Conservation (phyloP, 2,113 vertebrate genomes). For the Datnioides undecimradiatus region DNA sequence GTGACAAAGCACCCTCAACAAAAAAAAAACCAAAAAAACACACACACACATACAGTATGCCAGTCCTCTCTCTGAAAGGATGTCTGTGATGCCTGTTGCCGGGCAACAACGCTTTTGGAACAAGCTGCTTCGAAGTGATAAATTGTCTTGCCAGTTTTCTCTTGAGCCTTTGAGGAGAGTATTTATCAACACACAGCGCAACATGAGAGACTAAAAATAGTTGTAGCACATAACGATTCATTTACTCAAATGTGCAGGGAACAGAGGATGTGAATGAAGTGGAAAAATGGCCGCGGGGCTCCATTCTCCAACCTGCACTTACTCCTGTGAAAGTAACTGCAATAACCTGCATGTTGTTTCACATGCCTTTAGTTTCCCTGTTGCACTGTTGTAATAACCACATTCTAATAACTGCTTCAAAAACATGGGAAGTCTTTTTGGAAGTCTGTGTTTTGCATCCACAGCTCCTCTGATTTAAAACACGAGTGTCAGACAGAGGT, state of each 20-base stretch:
- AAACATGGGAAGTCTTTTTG: neutral
- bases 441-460: too few relatives aligned
- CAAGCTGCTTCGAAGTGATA: conserved; percentile 4
- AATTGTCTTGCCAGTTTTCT: conserved; percentile 32
- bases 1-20: conserved; percentile 5
- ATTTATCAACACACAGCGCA: conserved; percentile 2
- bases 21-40: too few relatives aligned
- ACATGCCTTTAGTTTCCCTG: neutral
- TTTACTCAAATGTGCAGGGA: neutral
- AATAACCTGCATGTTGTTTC: neutral
- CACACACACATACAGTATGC: conserved; percentile 12
- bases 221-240: neutral
- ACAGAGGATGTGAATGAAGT: conserved; percentile 11
- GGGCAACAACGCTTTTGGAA: conserved; percentile 49
- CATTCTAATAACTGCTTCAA: neutral
- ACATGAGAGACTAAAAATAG: conserved; percentile 12
- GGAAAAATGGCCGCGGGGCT: neutral
- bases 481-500: neutral
- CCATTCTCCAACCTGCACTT: neutral
- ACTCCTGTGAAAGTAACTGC: neutral
- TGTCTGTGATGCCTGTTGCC: conserved; percentile 50
- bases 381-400: neutral
- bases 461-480: neutral
- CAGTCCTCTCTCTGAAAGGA: conserved; percentile 1
- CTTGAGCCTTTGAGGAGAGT: conserved; percentile 5